Conservation (phyloP, 2,888 invertebrate species). For the Zhengitettix transpicula region DNA sequence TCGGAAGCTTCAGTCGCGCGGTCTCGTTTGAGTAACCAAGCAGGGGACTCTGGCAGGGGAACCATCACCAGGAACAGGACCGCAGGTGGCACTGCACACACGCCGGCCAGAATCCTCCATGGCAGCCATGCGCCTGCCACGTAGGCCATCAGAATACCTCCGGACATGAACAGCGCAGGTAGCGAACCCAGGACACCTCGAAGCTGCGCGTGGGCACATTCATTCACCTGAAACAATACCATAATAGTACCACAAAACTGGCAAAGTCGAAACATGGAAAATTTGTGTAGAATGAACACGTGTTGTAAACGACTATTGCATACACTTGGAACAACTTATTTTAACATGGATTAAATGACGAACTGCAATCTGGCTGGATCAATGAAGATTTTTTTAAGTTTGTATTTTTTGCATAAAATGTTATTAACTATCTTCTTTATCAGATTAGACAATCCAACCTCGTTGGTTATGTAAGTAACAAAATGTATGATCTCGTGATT, state of each 20-base stretch:
- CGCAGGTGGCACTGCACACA: constrained; percentile 31
- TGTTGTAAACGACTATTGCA: no score
- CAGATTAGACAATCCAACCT: no score
- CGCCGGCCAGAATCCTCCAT: constrained; percentile 40
- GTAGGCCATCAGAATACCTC: constrained; percentile 44
- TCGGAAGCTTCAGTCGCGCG: constrained; percentile 29
- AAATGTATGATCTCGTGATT: no score
- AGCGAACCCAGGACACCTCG: constrained; percentile 46
- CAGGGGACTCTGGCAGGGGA: constrained; percentile 46
- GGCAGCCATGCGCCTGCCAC: constrained; percentile 36
- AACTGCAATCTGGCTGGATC: no score
- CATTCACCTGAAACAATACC: constrained; percentile 31
- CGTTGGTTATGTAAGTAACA: no score
- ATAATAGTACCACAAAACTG: neutral
- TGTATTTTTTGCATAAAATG: no score
- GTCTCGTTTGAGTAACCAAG: constrained; percentile 33
- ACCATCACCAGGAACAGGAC: constrained; percentile 32
- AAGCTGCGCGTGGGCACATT: constrained; percentile 43
- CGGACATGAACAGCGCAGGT: constrained; percentile 44
- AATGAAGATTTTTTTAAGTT: no score
- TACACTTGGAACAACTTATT: no score
- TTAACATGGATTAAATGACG: no score
- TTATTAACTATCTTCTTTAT: no score
- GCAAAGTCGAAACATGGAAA: no score
- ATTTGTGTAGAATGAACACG: no score